phyloP scores from a whole-genome alignment of 2,888 invertebrate genomes.

The Conus canariensis region DNA sequence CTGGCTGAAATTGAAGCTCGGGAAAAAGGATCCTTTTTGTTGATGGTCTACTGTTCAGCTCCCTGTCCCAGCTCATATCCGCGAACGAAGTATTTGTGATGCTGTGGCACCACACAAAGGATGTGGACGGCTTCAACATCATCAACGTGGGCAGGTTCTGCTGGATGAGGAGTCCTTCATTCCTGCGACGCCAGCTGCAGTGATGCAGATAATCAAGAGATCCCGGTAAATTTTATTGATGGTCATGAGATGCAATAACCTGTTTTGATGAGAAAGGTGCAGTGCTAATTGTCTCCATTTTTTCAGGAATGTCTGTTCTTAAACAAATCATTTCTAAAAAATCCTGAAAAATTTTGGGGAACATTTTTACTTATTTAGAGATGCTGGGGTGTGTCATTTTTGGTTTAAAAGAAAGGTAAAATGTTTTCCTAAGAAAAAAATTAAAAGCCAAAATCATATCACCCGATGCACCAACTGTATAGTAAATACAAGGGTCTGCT shows the following conservation, averaged over 20 bases:
- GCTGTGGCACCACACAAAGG: constrained; percentile 89
- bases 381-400: too few relatives aligned
- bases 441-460: too few relatives aligned
- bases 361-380: too few relatives aligned
- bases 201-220: constrained; percentile 84
- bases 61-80: constrained; percentile 88
- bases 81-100: constrained; percentile 86
- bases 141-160: constrained; percentile 87
- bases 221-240: constrained; percentile 78
- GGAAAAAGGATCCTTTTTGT: constrained; percentile 86
- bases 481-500: too few relatives aligned
- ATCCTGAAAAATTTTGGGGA: too few relatives aligned
- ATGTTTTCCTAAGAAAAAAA: too few relatives aligned
- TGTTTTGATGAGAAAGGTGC: too few relatives aligned
- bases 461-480: too few relatives aligned
- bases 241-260: neutral
- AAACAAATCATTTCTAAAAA: too few relatives aligned
- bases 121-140: constrained; percentile 94
- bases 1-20: constrained; percentile 80
- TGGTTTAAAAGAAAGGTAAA: too few relatives aligned
- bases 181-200: constrained; percentile 90
- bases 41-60: constrained; percentile 87
- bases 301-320: too few relatives aligned
- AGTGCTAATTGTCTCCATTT: too few relatives aligned
- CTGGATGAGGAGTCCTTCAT: constrained; percentile 81